A percentile compares a stretch with the other conserved stretches of the same genome.
phyloP scores from a whole-genome alignment of 1,140 invertebrate genomes.

The Drosophila nigromelanica region DNA sequence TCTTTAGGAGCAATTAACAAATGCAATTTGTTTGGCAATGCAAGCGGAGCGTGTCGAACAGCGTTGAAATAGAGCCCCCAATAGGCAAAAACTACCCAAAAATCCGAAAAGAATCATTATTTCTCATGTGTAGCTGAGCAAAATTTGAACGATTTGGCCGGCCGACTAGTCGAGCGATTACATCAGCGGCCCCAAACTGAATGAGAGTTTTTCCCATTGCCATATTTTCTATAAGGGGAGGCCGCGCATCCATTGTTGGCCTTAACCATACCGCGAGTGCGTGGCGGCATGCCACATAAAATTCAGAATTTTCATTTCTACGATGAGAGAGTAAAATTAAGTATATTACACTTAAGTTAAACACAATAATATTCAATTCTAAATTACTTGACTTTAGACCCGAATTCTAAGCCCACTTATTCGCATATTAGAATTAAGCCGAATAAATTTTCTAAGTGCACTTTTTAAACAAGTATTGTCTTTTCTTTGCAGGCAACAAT shows the following conservation, averaged over 20 bases:
- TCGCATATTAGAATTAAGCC: too few species aligned
- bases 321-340: neutral
- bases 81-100: constrained; percentile 10
- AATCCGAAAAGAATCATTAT: neutral
- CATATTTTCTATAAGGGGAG: too few species aligned
- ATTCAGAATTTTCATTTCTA: neutral
- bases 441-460: too few species aligned
- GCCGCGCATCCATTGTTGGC: neutral
- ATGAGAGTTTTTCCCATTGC: neutral
- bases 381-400: too few species aligned
- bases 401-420: too few species aligned
- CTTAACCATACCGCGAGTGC: neutral
- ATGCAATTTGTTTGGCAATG: constrained; percentile 45
- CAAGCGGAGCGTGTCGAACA: constrained; percentile 42
- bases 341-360: too few species aligned
- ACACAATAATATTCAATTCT: too few species aligned
- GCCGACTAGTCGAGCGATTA: neutral
- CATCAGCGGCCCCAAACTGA: neutral
- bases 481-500: constrained; percentile 28
- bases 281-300: constrained; percentile 8
- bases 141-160: neutral
- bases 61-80: constrained; percentile 4
- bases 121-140: constrained; percentile 2
- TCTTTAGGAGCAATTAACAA: constrained; percentile 1
- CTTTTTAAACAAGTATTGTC: neutral